Evolutionary conservation across 1,140 invertebrate genomes (phyloP), one percentile per base, ranked within the genome.

Genomic region (Daktulosphaira vitifoliae): DNA sequence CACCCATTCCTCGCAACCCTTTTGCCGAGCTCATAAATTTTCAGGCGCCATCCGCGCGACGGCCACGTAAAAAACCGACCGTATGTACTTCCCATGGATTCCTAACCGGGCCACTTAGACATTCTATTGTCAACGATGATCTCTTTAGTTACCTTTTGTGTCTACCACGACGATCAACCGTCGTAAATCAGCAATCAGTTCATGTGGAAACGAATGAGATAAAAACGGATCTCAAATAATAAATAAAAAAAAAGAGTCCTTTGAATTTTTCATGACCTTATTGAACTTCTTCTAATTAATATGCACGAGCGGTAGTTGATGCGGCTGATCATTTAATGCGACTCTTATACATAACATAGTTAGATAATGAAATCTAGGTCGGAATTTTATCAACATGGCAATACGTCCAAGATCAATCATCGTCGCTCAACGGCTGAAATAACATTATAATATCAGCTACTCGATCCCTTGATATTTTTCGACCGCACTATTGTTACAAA

Each of bases 61-160:
- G 16, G 15, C 39, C 56, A 13, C 29, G 29, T 33, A 33, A 33
- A 33, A 29, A 62, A 46, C 39, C 56, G 56, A 46, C 38, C 18
- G n/a, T 20, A 42, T 15, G 42, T 46, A 25, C 42, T 62, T 33
- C 42, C 56, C 42, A 46, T 33, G 56, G 56, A 62, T 62, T 46
- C 56, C 42, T 48, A 48, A 62, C 56, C 56, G 42, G 56, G 56
- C 56, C 42, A 62, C 56, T 62, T 62, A 33, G 56, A 48, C 42
- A 2, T 18, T 48, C 29, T 33, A 6, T 33, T 33, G 29, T 33
- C 29, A 33, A 11, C 29, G 29, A 33, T 33, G 29, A 6, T 5
- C 29, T 33, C 11, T 11, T 33, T 7, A 7, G 15, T 44, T n/a
- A 16, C 46, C 56, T 48, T 48, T 62, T 62, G 56, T 62, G n/a